Base-by-base conservation (phyloP, 2,797 vertebrate species). In the Ptychobarbus kaznakovi region DNA sequence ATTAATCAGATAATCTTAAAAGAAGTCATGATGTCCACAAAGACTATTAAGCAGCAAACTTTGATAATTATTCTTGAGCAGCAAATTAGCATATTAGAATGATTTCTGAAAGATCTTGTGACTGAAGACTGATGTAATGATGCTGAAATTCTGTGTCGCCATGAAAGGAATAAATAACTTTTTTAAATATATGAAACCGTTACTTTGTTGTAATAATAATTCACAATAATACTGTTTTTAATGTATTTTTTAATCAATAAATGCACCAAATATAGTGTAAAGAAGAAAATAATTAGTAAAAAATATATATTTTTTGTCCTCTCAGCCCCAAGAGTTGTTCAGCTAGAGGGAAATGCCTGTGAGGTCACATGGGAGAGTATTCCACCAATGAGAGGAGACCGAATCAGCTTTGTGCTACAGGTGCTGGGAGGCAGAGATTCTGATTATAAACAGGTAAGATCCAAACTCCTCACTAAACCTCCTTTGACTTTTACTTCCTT, bases 311-410 rank as follows among this genome's bases (percentile, higher is more conserved):
- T 20, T 32, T 7, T 38, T 18, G 18, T 49, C 49, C 5, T 72
- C 12, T 65, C 89, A 99, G 98, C 98, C 86, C 98, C 98, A 89
- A 96, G 95, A 92, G 96, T 99, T 91, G 96, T 95, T 80, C 98
- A 98, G 92, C 81, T 98, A 89, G 97, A 99, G 92, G 98, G 97
- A 86, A 99, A 97, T 65, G 83, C 93, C n/a, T 99, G 98, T 92
- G 97, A 99, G 94, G 94, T 99, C 92, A 95, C 96, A 85, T 99
- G 98, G 98, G 98, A 99, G 92, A 94, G 91, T 0, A 95, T 98
- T 88, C 95, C 95, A 77, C 96, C 98, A 61, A 99, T 99, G 98
- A 98, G 96, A 94, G 98, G 98, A 69, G 98, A 99, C 86, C 95
- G 97, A 76, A 92, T 99, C 88, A 96, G 92, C 93, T 99, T 99